These are phyloP conservation scores for Vespertilio murinus DNA, from an alignment of 2,797 vertebrate genomes.

Conservation along the genomic window DNA sequence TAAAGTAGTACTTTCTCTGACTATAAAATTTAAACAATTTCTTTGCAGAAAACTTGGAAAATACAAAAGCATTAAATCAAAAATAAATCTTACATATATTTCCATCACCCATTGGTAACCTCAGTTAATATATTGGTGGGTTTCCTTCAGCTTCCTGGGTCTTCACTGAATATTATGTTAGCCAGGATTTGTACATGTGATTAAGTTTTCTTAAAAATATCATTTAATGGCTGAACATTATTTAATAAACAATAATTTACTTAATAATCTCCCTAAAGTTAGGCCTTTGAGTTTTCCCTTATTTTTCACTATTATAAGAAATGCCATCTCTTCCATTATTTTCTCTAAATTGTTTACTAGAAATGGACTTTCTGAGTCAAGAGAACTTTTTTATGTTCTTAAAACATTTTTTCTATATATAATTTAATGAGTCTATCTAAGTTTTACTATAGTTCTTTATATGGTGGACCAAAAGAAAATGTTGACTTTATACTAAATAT, in stretches of 20 bases:
- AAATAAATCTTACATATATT: neutral
- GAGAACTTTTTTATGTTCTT: neutral
- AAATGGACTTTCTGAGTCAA: neutral
- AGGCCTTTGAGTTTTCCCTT: neutral
- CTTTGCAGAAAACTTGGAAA: neutral
- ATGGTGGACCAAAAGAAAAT: constrained; percentile 24
- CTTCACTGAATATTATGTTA: constrained; percentile 30
- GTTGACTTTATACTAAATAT: constrained; percentile 18
- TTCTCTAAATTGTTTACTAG: constrained; percentile 20
- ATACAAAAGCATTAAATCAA: neutral
- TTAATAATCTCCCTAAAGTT: constrained; percentile 14
- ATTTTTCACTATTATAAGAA: constrained; percentile 6
- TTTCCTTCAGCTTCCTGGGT: neutral
- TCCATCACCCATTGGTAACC: neutral
- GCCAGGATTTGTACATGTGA: neutral
- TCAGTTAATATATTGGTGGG: neutral
- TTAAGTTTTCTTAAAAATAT: constrained; percentile 18
- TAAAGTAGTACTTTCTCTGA: neutral
- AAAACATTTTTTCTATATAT: neutral
- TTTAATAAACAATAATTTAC: constrained; percentile 10
- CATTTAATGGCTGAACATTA: neutral
- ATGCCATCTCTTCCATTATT: neutral
- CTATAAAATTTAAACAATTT: neutral
- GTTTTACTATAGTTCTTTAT: neutral
- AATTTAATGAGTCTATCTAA: neutral